Evolutionary conservation across 2,113 vertebrate species (phyloP).

Genomic region (Capreolus pygargus): DNA sequence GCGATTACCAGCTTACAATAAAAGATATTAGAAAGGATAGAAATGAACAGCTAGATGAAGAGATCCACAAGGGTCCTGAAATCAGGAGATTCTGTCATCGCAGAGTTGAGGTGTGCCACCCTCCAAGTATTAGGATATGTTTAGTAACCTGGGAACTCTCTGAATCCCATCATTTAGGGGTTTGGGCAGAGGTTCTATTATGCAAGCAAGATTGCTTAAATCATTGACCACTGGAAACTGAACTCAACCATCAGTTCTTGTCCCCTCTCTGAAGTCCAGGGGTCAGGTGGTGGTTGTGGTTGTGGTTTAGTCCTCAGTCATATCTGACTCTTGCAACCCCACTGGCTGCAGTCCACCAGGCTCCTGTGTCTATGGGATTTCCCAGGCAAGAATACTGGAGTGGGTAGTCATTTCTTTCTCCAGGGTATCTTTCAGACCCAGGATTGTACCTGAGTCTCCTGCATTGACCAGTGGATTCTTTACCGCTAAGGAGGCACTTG

Average conservation of each 20-base stretch:
- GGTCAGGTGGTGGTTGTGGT: not conserved
- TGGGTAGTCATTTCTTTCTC: not conserved
- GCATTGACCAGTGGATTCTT: not conserved
- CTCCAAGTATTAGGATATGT: not conserved
- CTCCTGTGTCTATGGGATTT: not conserved
- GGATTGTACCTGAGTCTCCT: not conserved
- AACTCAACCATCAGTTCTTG: not conserved
- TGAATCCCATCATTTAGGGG: not conserved
- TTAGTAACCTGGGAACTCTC: not conserved
- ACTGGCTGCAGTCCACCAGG: not conserved
- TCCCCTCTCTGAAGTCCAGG: not conserved
- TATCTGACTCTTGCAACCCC: not conserved
- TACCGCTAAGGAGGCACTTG: not conserved
- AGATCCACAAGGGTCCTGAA: not conserved
- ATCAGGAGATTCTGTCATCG: not conserved
- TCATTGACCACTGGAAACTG: not conserved
- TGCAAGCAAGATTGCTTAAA: not conserved
- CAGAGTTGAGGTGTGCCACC: not conserved
- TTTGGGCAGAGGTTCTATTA: not conserved
- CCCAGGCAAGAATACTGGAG: not conserved
- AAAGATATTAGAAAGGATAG: not conserved
- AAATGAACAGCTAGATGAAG: not conserved
- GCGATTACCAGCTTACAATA: not conserved
- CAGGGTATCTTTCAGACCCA: not conserved
- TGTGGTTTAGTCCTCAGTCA: not conserved